Base-by-base conservation (phyloP, 1,140 invertebrate genomes). In the Drosophila miranda region DNA sequence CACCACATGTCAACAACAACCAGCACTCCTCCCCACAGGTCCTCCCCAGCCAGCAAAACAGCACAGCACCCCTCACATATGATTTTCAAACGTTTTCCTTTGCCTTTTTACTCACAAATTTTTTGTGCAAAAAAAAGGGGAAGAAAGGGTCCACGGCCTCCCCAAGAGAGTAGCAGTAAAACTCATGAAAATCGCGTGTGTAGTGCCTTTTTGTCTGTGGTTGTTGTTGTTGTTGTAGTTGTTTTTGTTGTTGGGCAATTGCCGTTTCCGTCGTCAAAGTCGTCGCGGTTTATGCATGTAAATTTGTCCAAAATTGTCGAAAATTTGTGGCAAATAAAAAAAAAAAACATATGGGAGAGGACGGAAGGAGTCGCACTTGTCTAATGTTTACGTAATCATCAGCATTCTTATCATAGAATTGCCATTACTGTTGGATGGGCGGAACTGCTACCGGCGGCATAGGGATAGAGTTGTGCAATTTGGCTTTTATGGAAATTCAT, bases 291-390 rank as follows among this genome's bases (percentile, higher is more conserved):
- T 82, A 83, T 83, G 72, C 68, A 89, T 88, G 83, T 84, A 89
- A 89, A 89, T 89, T 89, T 88, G 84, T 89, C 71, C 69, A 72
- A 89, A 89, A 89, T 89, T 89, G 84, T 75, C 75, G 79, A 89
- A 80, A 75, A 89, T 89, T 84, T 89, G 84, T 75, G 84, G 84
- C 69, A 81, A 72, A 89, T 89, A 83, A 88, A 82, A 68, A 43
- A 68, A 43, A 48, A 34, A 28, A 62, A 55, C 68, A 72, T 67
- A 62, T 69, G 66, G 46, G 51, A 48, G 41, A 54, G 41, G 44
- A 58, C 46, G 73, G 38, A 58, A 61, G 73, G 46, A 44, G 45
- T 67, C 34, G 72, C 73, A 81, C 73, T 86, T 84, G 73, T 71
- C 77, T 81, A 84, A 86, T 84, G 77, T 81, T 54, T 66, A 71